Percentiles rank a stretch among this genome's conserved stretches.
phyloP scores from a whole-genome alignment of 2,797 vertebrate genomes.

The Gila robusta region DNA sequence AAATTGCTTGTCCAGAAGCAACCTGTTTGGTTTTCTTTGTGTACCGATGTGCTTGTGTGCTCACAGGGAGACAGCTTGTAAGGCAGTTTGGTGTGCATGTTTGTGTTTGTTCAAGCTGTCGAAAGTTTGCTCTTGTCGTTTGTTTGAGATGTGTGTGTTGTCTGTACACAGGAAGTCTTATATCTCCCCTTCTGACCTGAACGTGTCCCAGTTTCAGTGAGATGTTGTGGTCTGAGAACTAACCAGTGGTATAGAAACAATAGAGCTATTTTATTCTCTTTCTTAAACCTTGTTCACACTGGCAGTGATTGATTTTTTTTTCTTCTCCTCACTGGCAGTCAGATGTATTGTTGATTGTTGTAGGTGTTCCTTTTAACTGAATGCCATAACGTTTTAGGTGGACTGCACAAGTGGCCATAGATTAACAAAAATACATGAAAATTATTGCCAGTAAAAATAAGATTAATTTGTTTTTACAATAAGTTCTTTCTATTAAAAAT shows the following conservation, averaged over 20 bases:
- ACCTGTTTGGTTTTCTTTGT: slow-evolving; percentile 39
- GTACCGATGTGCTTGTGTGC: slow-evolving; percentile 23
- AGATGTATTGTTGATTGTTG: not conserved
- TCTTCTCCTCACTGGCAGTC: not conserved
- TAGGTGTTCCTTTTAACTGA: not conserved
- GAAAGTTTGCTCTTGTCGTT: slow-evolving; percentile 57
- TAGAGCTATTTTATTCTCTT: slow-evolving; percentile 12
- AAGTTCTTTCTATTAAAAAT: not conserved
- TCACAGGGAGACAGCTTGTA: slow-evolving; percentile 28
- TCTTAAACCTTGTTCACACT: not conserved
- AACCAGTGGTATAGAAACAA: slow-evolving; percentile 23
- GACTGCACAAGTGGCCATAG: not conserved
- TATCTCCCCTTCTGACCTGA: slow-evolving; percentile 25
- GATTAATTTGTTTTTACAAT: not conserved
- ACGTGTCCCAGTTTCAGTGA: slow-evolving; percentile 5
- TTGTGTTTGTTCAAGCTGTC: slow-evolving; percentile 56
- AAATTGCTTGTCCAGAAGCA: slow-evolving; percentile 9
- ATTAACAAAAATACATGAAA: not conserved
- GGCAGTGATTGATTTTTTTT: not conserved
- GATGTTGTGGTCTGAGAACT: slow-evolving; percentile 30
- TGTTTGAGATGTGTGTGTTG: slow-evolving; percentile 45
- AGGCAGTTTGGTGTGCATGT: slow-evolving; percentile 40
- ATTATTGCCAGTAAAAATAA: not conserved
- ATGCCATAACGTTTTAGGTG: not conserved
- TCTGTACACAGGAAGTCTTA: slow-evolving; percentile 55